Evolutionary conservation across 2,797 vertebrate genomes (phyloP).

Genomic region (Danio kyathit): DNA sequence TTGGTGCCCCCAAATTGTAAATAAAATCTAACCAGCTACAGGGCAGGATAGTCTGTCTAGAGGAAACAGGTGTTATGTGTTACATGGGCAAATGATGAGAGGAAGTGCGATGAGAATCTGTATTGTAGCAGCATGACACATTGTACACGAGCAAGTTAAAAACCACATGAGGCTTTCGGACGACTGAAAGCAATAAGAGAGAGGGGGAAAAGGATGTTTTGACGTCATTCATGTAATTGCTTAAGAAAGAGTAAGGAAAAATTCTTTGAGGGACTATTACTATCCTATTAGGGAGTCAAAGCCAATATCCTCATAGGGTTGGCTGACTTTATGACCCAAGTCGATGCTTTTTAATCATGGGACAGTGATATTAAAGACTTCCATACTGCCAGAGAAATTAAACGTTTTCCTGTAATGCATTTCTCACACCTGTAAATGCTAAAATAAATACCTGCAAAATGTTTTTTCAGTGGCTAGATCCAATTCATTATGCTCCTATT

Average conservation of each 20-base stretch:
- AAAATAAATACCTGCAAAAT: constrained; percentile 17
- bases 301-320: constrained; percentile 8
- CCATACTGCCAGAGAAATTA: constrained; percentile 10
- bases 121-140: constrained; percentile 56
- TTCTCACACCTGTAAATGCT: constrained; percentile 14
- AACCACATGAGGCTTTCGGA: constrained; percentile 30
- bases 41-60: not conserved
- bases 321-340: constrained; percentile 18
- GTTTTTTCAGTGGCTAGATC: not conserved
- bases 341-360: not conserved
- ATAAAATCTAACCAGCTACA: constrained; percentile 11
- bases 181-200: constrained; percentile 7
- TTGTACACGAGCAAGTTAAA: constrained; percentile 25
- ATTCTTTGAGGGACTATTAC: constrained; percentile 21
- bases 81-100: constrained; percentile 49
- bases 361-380: constrained; percentile 8
- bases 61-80: constrained; percentile 69
- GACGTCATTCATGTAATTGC: constrained; percentile 6
- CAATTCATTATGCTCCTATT: not conserved
- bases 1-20: constrained; percentile 30
- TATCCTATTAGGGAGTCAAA: constrained; percentile 38
- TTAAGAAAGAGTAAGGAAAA: constrained; percentile 17
- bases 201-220: not conserved
- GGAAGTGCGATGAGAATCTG: constrained; percentile 59
- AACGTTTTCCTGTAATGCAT: not conserved